Evolutionary conservation across 2,113 vertebrate species (phyloP).

Genomic region (Butorides virescens): DNA sequence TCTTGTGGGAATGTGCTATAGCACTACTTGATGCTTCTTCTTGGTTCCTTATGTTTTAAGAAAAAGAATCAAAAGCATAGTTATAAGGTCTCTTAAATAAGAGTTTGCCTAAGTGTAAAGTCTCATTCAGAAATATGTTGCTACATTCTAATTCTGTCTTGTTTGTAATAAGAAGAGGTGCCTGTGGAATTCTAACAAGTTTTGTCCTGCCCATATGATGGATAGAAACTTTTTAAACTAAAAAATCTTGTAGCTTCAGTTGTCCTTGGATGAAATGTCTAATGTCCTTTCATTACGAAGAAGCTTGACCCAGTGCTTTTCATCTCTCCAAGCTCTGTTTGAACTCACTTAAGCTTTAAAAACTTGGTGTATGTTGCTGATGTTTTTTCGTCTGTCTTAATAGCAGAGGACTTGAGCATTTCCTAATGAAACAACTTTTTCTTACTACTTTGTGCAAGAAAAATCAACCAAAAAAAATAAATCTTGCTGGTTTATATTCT

Average conservation of each 20-base stretch:
- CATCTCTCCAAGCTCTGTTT: not conserved
- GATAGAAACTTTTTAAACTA: not conserved
- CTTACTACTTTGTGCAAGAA: not conserved
- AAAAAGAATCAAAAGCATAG: not conserved
- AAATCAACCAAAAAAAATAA: not conserved
- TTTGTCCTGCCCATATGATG: not conserved
- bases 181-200: constrained; percentile 7
- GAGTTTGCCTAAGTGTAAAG: not conserved
- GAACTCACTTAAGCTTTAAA: not conserved
- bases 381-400: not conserved
- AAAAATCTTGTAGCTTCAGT: not conserved
- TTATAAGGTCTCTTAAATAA: not conserved
- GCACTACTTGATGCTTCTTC: not conserved
- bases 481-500: not conserved
- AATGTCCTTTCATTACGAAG: not conserved
- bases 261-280: not conserved
- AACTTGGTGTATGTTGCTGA: not conserved
- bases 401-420: not conserved
- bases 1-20: not conserved
- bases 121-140: not conserved
- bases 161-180: not conserved
- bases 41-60: not conserved
- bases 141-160: not conserved
- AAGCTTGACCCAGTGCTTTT: not conserved
- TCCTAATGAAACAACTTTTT: not conserved